Conservation (phyloP, 1,140 invertebrate genomes). For the Leptinotarsa undecemlineata region DNA sequence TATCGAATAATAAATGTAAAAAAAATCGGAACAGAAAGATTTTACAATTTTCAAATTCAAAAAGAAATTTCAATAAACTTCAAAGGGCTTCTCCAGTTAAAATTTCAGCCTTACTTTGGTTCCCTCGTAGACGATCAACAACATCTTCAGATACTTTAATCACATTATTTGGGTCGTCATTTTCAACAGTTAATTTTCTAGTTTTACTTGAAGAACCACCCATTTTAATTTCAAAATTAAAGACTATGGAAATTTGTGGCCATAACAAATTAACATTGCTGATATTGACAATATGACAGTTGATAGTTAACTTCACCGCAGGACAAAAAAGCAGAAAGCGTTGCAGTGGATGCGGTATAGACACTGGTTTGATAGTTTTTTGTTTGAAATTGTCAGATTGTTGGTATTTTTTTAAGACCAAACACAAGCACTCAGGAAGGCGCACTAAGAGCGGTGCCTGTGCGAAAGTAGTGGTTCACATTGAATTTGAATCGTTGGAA, state of each 20-base stretch:
- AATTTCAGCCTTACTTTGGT: constrained; percentile 42
- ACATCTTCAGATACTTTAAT: constrained; percentile 55
- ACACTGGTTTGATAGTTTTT: neutral
- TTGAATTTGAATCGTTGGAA: too few relatives aligned
- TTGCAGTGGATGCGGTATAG: too few relatives aligned
- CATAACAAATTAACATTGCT: neutral
- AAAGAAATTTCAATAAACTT: too few relatives aligned
- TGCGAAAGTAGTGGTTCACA: too few relatives aligned
- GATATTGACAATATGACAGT: neutral
- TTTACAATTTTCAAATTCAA: too few relatives aligned
- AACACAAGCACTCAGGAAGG: neutral
- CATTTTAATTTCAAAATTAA: constrained; percentile 44
- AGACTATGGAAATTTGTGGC: constrained; percentile 12
- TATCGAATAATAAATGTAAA: too few relatives aligned
- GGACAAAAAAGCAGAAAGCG: too few relatives aligned
- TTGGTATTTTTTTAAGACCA: neutral
- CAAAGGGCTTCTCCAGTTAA: too few relatives aligned
- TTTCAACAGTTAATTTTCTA: constrained; percentile 55
- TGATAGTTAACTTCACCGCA: neutral
- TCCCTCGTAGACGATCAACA: constrained; percentile 49
- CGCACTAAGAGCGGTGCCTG: too few relatives aligned
- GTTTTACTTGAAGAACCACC: constrained; percentile 50
- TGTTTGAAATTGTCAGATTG: neutral
- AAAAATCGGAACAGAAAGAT: too few relatives aligned
- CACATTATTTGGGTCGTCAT: constrained; percentile 52